Conservation (phyloP, 2,888 invertebrate genomes). For the Cephus rjabovi region DNA sequence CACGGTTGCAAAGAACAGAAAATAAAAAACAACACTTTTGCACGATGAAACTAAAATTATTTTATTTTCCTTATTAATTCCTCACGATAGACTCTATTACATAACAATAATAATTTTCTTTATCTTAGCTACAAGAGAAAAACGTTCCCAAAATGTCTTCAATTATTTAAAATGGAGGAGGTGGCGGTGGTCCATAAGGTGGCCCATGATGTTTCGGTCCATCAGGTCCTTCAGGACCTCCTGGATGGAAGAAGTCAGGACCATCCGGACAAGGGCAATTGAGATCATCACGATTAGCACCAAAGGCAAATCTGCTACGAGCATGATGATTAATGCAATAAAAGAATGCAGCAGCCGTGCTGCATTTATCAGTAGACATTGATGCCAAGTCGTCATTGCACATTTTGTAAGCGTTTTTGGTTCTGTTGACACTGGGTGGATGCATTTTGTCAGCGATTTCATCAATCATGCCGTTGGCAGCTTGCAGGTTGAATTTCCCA, state of each 20-base stretch:
- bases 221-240: neutral
- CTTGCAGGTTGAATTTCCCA: conserved; percentile 5
- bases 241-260: too few species aligned
- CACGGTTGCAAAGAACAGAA: too few species aligned
- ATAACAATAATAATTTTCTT: too few species aligned
- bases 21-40: too few species aligned
- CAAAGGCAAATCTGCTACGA: too few species aligned
- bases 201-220: neutral
- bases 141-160: too few species aligned
- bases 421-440: neutral
- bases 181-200: neutral
- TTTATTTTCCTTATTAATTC: too few species aligned
- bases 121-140: too few species aligned
- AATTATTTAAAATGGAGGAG: neutral
- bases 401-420: neutral
- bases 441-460: neutral
- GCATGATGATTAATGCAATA: conserved; percentile 10
- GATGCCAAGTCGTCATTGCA: neutral
- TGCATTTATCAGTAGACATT: conserved; percentile 2
- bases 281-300: too few species aligned
- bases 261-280: too few species aligned
- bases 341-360: conserved; percentile 10
- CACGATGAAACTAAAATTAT: too few species aligned
- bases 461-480: neutral
- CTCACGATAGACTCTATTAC: too few species aligned